Evolutionary conservation across 1,140 invertebrate genomes (phyloP), one percentile per base, ranked within the genome.

Genomic region (Sarcophaga peregrina): DNA sequence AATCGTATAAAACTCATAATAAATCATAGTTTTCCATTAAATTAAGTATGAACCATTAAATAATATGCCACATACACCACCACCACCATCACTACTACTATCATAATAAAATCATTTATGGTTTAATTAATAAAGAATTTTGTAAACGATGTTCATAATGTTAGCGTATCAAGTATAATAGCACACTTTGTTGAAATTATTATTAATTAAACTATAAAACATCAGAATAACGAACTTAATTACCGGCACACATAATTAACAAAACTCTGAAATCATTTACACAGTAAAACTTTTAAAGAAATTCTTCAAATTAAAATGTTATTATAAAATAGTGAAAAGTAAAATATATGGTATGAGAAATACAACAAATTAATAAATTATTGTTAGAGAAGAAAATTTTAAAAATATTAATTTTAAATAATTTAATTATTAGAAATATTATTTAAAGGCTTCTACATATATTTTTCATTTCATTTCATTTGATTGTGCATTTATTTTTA

Each of bases 1-100:
- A 68, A 68, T 68, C n/a, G 20, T 68, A 25, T 68, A 68, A 37
- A 37, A 25, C 20, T 68, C 20, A 68, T 25, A 68, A 10, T 9
- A 25, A 68, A 68, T 68, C 62, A 68, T 68, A 68, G 62, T 68
- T 68, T 68, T 68, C 62, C 62, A 68, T 68, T 20, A 68, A 68
- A 68, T 68, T 68, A 68, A 68, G 62, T 68, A 68, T 20, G 25
- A 68, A 58, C 54, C 54, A 58, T 15, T 58, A 58, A 15, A 37
- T 37, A 37, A 37, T 37, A 37, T 37, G 25, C 25, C 25, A 37
- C 25, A 37, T 37, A 37, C 54, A n/a, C 54, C 15, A 58, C 11
- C 54, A 58, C n/a, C n/a, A n/a, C 54, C 54, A n/a, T 5, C 54
- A 58, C n/a, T n/a, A n/a, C n/a, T n/a, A n/a, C 54, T 58, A 13